phyloP scores from a whole-genome alignment of 2,113 vertebrate species.

The Ictalurus furcatus region DNA sequence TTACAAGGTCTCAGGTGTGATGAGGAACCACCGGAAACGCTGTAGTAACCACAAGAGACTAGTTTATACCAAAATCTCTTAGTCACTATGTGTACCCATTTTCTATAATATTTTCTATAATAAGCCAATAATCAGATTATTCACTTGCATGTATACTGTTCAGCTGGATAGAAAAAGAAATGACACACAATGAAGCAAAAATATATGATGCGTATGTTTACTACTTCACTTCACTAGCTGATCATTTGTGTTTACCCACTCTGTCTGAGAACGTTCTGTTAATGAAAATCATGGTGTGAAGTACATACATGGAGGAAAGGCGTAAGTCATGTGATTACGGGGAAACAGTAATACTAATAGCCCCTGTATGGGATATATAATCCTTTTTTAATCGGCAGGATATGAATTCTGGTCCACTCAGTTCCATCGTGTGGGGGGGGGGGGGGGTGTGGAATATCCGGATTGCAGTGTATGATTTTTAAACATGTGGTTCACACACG shows the following conservation, averaged over 20 bases:
- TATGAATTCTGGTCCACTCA: background rate
- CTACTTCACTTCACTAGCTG: background rate
- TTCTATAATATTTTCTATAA: background rate
- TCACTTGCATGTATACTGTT: background rate
- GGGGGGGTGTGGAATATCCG: background rate
- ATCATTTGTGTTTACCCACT: background rate
- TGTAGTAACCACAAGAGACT: background rate
- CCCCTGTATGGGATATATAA: background rate
- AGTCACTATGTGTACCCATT: background rate
- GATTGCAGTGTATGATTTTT: slow-evolving; percentile 15
- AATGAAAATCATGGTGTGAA: background rate
- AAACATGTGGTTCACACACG: slow-evolving; percentile 18
- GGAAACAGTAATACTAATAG: background rate
- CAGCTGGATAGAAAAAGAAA: background rate
- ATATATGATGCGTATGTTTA: background rate
- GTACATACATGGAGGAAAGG: background rate
- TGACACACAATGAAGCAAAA: background rate
- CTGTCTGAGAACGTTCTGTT: background rate
- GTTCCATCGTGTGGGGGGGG: background rate
- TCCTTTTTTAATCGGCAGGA: background rate
- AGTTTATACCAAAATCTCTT: background rate
- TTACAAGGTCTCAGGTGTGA: too few relatives aligned
- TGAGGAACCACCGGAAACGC: background rate
- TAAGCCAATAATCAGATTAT: background rate
- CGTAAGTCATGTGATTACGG: background rate